Evolutionary conservation across 2,797 vertebrate genomes (phyloP).

Genomic region (Acestrorhynchus altus): DNA sequence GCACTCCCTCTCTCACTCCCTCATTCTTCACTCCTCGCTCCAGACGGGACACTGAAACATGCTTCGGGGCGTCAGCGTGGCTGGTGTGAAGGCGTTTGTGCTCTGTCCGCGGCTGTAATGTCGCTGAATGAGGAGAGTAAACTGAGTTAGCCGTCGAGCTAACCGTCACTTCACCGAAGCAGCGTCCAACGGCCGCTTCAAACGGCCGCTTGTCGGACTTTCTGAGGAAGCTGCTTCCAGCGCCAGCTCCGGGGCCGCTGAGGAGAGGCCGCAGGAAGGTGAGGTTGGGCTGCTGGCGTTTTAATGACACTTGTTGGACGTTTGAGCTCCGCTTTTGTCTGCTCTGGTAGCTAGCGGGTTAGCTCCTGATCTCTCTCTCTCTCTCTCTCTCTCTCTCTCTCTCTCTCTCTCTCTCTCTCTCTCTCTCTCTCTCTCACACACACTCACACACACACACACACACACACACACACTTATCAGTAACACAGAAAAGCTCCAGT

Average conservation of each 20-base stretch:
- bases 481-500: too few species aligned
- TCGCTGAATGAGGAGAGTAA: too few species aligned
- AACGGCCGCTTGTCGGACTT: neutral
- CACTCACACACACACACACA: too few species aligned
- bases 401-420: too few species aligned
- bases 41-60: neutral
- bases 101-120: too few species aligned
- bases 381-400: too few species aligned
- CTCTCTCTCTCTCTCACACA: too few species aligned
- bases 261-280: too few species aligned
- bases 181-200: neutral
- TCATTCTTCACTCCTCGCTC: neutral
- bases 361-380: too few species aligned
- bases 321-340: neutral
- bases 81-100: neutral
- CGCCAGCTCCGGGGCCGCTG: too few species aligned
- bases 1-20: neutral
- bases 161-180: neutral
- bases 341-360: neutral
- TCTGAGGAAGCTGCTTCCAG: neutral
- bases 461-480: too few species aligned
- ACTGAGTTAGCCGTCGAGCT: constrained; percentile 34
- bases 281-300: too few species aligned
- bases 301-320: constrained; percentile 23
- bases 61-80: neutral